Evolutionary conservation across 2,797 vertebrate species (phyloP), one percentile per base, ranked within the genome.

Genomic region (Dipus sagitta): DNA sequence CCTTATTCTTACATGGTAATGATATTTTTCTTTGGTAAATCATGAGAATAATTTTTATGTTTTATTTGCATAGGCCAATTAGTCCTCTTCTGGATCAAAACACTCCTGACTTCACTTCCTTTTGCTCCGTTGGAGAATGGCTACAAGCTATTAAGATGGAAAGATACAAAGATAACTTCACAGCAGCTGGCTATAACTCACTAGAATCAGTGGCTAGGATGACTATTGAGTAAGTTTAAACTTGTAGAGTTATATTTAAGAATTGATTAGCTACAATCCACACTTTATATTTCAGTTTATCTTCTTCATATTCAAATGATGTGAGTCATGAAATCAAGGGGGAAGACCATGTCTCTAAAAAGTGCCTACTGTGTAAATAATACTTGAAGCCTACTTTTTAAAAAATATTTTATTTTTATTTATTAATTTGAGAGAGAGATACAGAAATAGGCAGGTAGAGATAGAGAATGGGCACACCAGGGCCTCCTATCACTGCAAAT

Each of bases 61-160:
- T 97, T 96, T 95, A 95, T 84, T 97, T 96, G 83, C 93, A 0
- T 98, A 99, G 99, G 98, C 99, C 99, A 98, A 99, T 99, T 98
- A 99, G 99, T 97, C 99, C 99, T 96, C 99, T 99, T 98, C 98
- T 99, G 98, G 99, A 99, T 98, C 99, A 99, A 98, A 99, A 99
- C 98, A 99, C 99, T 96, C 99, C 99, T 91, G 99, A 99, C 98
- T 99, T 99, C 98, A 99, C 99, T 95, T 98, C 99, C 96, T 99
- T 99, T 98, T 98, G 99, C 98, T 99, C 99, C 75, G 99, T 99
- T 98, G 99, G 99, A 97, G 99, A 99, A 98, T 99, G 99, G 99
- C 98, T 99, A 97, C 99, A 99, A 98, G 99, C 99, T 98, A 99
- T 99, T 98, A 99, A 99, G 98, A 99, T 99, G 99, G 99, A 99